Evolutionary conservation across 2,888 invertebrate genomes (phyloP), one percentile per base, ranked within the genome.

Genomic region (Eurytoma adleriae): DNA sequence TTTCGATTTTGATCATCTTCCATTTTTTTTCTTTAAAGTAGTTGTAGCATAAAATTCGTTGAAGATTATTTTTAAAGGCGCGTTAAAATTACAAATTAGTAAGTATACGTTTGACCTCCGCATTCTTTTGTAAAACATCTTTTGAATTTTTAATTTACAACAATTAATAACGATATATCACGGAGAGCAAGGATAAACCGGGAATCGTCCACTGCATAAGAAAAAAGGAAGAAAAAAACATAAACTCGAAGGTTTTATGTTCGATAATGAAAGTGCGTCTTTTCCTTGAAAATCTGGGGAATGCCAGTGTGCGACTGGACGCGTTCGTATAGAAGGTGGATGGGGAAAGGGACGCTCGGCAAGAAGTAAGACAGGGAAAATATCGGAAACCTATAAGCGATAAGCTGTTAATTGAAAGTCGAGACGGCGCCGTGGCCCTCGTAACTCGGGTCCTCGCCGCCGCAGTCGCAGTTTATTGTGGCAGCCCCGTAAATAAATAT

Each of bases 361-460:
- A 70, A 77, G 24, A 24, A 4, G 24, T 1, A 12, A 18, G 40
- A 57, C 20, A 48, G 20, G 74, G 84, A 85, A 88, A 88, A 89
- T 89, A 89, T 89, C 88, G 89, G 86, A 88, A 89, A 88, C 86
- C 87, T 87, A 89, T 89, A 89, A 87, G 87, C 88, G 88, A 88
- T 89, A 88, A 89, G 88, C 86, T 86, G 89, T 87, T 90, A 89
- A 90, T 90, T 90, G 88, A 87, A 83, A 86, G 86, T 83, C 88
- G 87, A 89, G 89, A 89, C 89, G 87, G 86, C 86, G 86, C 85
- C 87, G 86, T 83, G 12, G 20, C 66, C 71, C 57, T 52, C 61
- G 56, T 27, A 57, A 13, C 52, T 62, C 56, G 54, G 52, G 30
- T 56, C 56, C 40, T 67, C 67, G 54, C 67, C 74, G 56, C 82